phyloP scores from a whole-genome alignment of 1,140 invertebrate genomes.

The Stenopsyche tienmushanensis region DNA sequence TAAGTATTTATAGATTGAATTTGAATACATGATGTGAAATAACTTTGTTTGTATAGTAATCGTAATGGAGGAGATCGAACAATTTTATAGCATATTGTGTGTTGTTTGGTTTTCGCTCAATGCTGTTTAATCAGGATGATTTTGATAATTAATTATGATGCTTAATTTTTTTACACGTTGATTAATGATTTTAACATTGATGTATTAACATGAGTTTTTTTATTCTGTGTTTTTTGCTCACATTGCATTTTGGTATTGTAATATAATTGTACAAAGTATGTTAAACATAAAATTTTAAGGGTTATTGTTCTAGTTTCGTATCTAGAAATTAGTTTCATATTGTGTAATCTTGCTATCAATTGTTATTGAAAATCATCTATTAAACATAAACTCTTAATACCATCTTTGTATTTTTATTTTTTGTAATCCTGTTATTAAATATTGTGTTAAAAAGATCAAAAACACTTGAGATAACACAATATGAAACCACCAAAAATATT shows the following conservation, averaged over 20 bases:
- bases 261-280: constrained; percentile 5
- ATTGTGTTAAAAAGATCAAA: no score
- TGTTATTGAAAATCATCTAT: background rate
- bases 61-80: no score
- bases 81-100: no score
- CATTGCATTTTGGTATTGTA: no score
- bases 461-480: no score
- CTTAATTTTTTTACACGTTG: background rate
- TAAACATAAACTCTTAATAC: background rate
- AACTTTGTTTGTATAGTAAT: no score
- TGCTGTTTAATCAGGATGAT: background rate
- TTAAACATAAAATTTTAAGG: background rate
- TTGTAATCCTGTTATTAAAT: background rate
- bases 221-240: no score
- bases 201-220: no score
- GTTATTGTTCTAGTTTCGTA: background rate
- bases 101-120: no score
- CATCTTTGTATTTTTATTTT: background rate
- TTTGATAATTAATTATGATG: background rate
- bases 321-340: background rate
- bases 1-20: no score
- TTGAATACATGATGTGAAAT: no score
- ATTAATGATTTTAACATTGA: background rate
- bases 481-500: no score
- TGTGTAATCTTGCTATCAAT: background rate